phyloP scores from a whole-genome alignment of 2,113 vertebrate genomes.

The Brachyistius frenatus region DNA sequence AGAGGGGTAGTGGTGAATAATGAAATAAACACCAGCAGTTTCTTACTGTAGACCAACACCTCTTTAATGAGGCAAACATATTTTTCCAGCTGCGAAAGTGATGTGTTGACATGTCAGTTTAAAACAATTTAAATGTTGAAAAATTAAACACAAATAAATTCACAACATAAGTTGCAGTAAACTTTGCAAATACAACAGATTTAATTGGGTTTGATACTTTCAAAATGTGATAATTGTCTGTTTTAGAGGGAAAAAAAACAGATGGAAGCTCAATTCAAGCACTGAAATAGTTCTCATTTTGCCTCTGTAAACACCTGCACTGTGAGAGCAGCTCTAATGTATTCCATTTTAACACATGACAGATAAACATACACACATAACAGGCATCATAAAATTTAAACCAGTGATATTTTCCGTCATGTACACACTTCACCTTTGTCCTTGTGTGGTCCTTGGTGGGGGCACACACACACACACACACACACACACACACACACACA shows the following conservation, averaged over 20 bases:
- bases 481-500: neutral
- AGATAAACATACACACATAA: no score
- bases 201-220: neutral
- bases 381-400: constrained; percentile 33
- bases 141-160: neutral
- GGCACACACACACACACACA: neutral
- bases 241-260: constrained; percentile 10
- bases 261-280: neutral
- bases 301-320: constrained; percentile 9
- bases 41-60: neutral
- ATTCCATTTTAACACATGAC: neutral
- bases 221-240: neutral
- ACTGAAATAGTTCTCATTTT: neutral
- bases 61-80: neutral
- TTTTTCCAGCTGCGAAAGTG: neutral
- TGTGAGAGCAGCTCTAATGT: neutral
- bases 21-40: neutral
- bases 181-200: neutral
- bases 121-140: constrained; percentile 10
- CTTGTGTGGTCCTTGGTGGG: constrained; percentile 24
- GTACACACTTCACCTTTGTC: constrained; percentile 5
- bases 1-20: neutral
- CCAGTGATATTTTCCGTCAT: neutral
- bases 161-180: neutral
- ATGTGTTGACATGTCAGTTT: neutral